Evolutionary conservation across 2,888 invertebrate species (phyloP), one percentile per base, ranked within the genome.

Genomic region (Tineola bisselliella): DNA sequence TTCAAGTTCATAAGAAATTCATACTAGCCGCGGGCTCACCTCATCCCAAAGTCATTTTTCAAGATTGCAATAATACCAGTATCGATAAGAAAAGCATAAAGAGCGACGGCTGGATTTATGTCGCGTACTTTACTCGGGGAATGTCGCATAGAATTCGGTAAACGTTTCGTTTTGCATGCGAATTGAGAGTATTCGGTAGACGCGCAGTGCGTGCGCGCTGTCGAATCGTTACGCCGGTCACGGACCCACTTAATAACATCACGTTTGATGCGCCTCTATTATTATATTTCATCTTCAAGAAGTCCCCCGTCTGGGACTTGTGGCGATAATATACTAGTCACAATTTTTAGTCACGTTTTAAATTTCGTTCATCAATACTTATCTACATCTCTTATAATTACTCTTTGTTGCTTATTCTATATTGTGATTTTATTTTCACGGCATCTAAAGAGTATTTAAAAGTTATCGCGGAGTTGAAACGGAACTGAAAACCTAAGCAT

Each of bases 191-290:
- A 81, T 82, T 76, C 81, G 72, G 15, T 30, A 18, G 56, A 13
- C 33, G 31, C 33, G 62, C 71, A 68, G 70, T 77, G 83, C 81
- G 83, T 80, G 78, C 76, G 76, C 64, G 63, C 67, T 60, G 56
- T 61, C 59, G 57, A 59, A 75, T 81, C 75, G 67, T 69, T 64
- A 83, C 72, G 66, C 86, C 70, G 74, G 82, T 82, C 86, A 87
- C 87, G 86, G 76, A 77, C 73, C 70, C 75, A 75, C 76, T 80
- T 87, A 86, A 87, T 87, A 87, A 87, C 84, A 80, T 87, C 87
- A 87, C 87, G 87, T 87, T 86, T 87, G 84, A 87, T 87, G 83
- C 79, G 80, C 81, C 84, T 84, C 86, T 82, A 86, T 86, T 87
- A 86, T 84, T 87, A 84, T 86, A 84, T 86, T 87, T 84, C 83